phyloP scores from a whole-genome alignment of 2,797 vertebrate genomes.

The Mergus octosetaceus region DNA sequence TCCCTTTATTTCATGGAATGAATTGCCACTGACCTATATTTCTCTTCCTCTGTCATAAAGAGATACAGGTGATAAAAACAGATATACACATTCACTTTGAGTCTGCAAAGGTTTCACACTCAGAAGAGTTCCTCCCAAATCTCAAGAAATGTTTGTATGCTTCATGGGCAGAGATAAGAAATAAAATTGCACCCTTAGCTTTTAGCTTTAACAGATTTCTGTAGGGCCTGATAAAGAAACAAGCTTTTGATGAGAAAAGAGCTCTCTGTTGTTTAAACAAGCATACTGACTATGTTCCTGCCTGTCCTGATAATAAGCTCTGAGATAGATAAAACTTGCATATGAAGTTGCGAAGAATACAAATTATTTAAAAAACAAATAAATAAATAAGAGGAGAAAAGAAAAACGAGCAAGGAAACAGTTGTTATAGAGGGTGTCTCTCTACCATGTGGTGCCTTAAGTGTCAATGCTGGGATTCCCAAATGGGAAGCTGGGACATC shows the following conservation, averaged over 20 bases:
- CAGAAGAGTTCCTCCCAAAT: background rate
- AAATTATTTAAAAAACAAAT: background rate
- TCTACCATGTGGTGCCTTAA: background rate
- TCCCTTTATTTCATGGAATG: background rate
- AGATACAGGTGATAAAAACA: background rate
- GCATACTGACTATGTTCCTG: background rate
- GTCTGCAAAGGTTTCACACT: background rate
- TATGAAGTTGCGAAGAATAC: background rate
- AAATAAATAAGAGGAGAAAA: background rate
- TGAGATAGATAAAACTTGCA: background rate
- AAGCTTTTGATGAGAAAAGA: background rate
- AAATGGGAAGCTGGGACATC: background rate
- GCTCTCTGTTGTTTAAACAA: background rate
- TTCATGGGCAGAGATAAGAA: background rate
- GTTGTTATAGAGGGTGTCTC: background rate
- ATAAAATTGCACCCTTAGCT: background rate
- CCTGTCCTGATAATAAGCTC: background rate
- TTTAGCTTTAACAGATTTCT: background rate
- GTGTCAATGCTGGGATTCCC: background rate
- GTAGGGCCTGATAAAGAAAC: background rate
- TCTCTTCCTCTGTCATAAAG: background rate
- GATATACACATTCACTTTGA: background rate
- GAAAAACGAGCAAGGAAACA: too few species aligned
- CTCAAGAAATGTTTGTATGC: background rate
- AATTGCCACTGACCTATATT: constrained; percentile 10